Evolutionary conservation across 2,888 invertebrate genomes (phyloP), one percentile per base, ranked within the genome.

Genomic region (Acronicta alni): DNA sequence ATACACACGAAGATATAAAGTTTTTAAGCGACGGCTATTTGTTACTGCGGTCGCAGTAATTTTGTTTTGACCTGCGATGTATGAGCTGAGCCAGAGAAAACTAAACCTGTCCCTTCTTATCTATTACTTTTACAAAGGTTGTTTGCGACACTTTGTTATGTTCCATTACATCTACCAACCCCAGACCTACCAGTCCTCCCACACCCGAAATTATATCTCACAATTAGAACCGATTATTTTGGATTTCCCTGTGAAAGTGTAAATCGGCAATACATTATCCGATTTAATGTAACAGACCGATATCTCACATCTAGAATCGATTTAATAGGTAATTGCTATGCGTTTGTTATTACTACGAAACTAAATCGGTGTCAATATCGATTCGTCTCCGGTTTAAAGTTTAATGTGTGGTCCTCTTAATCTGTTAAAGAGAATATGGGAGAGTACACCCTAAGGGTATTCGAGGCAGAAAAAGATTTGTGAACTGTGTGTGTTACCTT

Each of bases 341-440:
- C 78, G 74, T 80, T 76, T 79, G 80, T 80, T 82, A 83, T 77
- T 67, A 79, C 75, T 67, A 69, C 76, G 84, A 86, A 84, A 86
- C 81, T 77, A 78, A 82, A 83, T 84, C 81, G 82, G 79, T 81
- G 77, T 80, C 76, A 72, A 72, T 85, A 84, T 84, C 84, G 79
- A 83, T 83, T 79, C 77, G 67, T 81, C 81, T 84, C 81, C 66
- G 72, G 72, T 85, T 82, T 79, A 80, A 82, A 77, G 77, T 80
- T 63, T 80, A 79, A 82, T 83, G 89, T 90, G 90, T 89, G 90
- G 90, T 90, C 90, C 86, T 83, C 79, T 73, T 75, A 81, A 84
- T 79, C 76, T 83, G 80, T 83, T 76, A 80, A 81, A 80, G 79
- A 79, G 84, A 79, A 79, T 79, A 70, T 81, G 75, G 73, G 72